Evolutionary conservation across 2,888 invertebrate species (phyloP).

Genomic region (Drosophila koepferae): DNA sequence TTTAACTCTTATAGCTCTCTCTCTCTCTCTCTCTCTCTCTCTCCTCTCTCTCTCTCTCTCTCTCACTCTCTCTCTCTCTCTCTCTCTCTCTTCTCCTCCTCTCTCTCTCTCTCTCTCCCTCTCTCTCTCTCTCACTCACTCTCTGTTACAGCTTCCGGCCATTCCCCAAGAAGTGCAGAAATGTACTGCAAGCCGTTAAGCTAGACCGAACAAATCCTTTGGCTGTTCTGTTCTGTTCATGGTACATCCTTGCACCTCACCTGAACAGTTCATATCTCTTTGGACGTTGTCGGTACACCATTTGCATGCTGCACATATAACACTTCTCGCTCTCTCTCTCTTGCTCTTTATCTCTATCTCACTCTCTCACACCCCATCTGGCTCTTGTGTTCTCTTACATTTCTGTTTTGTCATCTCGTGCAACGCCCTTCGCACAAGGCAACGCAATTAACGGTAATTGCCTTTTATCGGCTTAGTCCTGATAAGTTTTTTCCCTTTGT

Average conservation of each 20-base stretch:
- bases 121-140: neutral
- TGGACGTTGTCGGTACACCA: slow-evolving; percentile 41
- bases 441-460: slow-evolving; percentile 81
- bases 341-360: neutral
- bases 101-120: neutral
- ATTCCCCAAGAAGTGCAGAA: slow-evolving; percentile 15
- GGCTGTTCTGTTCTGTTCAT: slow-evolving; percentile 3
- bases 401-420: slow-evolving; percentile 53
- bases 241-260: slow-evolving; percentile 28
- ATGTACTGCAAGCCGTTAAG: slow-evolving; percentile 36
- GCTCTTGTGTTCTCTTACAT: slow-evolving; percentile 35
- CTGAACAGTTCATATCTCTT: slow-evolving; percentile 72
- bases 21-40: neutral
- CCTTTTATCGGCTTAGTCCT: slow-evolving; percentile 81
- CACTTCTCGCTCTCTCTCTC: neutral
- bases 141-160: neutral
- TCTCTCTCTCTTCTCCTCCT: neutral
- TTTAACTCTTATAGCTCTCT: neutral
- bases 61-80: neutral
- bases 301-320: slow-evolving; percentile 72
- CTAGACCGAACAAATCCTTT: slow-evolving; percentile 32
- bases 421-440: slow-evolving; percentile 57
- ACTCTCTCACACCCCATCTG: slow-evolving; percentile 23
- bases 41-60: neutral
- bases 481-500: slow-evolving; percentile 71